Percentiles rank a stretch among this genome's conserved stretches.
phyloP scores from a whole-genome alignment of 2,888 invertebrate species.

The Baronia brevicornis region DNA sequence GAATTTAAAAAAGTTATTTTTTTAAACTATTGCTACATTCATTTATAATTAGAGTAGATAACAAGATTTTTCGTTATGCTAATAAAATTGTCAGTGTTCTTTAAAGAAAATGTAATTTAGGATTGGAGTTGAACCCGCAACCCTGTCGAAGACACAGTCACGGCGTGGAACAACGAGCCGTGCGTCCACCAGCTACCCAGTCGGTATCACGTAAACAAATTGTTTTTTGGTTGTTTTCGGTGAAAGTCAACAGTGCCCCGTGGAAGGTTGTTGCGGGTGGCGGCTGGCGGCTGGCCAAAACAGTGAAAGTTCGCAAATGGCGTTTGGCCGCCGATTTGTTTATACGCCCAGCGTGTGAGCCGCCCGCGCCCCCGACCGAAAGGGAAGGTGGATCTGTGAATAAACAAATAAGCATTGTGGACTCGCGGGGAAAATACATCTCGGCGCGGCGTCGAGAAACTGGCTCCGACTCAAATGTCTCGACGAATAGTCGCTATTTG shows the following conservation, averaged over 20 bases:
- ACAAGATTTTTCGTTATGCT: too few relatives aligned
- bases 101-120: too few relatives aligned
- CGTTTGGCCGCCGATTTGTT: conserved; percentile 66
- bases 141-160: too few relatives aligned
- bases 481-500: conserved; percentile 18
- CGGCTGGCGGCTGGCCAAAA: conserved; percentile 55
- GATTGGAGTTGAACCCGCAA: too few relatives aligned
- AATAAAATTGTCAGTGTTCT: too few relatives aligned
- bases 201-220: not conserved
- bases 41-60: too few relatives aligned
- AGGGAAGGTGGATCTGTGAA: conserved; percentile 39
- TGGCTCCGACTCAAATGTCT: conserved; percentile 25
- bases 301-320: conserved; percentile 66
- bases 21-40: too few relatives aligned
- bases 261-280: conserved; percentile 41
- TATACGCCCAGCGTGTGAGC: conserved; percentile 49
- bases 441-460: conserved; percentile 27
- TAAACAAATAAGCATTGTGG: conserved; percentile 45
- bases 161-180: too few relatives aligned
- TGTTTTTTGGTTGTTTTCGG: conserved; percentile 18
- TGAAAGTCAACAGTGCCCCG: conserved; percentile 50
- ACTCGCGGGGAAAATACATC: conserved; percentile 36
- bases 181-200: conserved; percentile 33
- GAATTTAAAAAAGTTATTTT: too few relatives aligned
- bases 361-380: conserved; percentile 44